Evolutionary conservation across 30 jellyfish, hydroid and myxozoan genomes (phyloP), one percentile per base, ranked within the genome.

Genomic region (Aurelia coerulea): DNA sequence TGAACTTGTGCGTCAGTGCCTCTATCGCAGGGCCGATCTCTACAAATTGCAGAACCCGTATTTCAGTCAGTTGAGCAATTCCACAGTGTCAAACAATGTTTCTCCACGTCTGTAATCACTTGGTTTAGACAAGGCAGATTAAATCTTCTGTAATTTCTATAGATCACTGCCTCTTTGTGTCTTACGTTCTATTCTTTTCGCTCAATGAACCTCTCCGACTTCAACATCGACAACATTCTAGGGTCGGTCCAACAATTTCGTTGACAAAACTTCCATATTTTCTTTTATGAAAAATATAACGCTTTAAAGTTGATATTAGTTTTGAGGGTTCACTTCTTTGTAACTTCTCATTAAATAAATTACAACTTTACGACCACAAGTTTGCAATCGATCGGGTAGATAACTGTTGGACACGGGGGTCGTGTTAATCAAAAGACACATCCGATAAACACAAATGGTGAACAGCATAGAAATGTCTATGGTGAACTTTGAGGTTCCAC

Each of bases 51-150:
- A 46, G 56, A 46, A 46, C 56, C 4, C 56, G 56, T 7, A 46
- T 9, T 46, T 7, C 56, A 46, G 56, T 7, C 56, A 46, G 56
- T 46, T 46, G 56, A 46, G 56, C 56, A 46, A 46, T 46, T 5
- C 56, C 56, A 46, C 56, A 0, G 15, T 4, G 56, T 46, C 15
- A 71, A 74, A 79, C 89, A 79, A 41, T 75, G 67, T 79, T 62
- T 62, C 66, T 69, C 77, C 13, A 49, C 73, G 89, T 79, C 51
- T 39, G 56, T 79, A 79, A 79, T 79, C 66, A 62, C 52, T 63
- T 70, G 89, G 89, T 65, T 79, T 79, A 79, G 89, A 79, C 81
- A 65, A 79, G 80, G 80, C 81, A 65, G 89, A 79, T 79, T 79
- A 79, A 79, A 12, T 65, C 32, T 64, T 79, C 66, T 56, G 52